Evolutionary conservation across 2,113 vertebrate genomes (phyloP), one percentile per base, ranked within the genome.

Genomic region (Lepus americanus): DNA sequence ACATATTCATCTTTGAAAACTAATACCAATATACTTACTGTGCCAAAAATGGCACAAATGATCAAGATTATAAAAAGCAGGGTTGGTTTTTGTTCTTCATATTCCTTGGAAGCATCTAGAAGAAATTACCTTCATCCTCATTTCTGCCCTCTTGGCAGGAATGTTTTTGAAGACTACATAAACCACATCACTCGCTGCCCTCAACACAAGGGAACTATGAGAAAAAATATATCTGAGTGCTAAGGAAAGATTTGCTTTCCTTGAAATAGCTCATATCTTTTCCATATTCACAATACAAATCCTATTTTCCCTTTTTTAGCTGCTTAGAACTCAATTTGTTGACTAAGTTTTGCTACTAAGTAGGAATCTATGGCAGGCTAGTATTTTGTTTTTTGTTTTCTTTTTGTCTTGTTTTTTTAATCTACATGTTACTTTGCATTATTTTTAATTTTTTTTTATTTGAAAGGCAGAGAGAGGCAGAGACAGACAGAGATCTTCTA

Each of bases 1-100:
- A 73, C 22, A 27, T 16, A 73, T 73, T 64, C 10, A 29, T 85
- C 63, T 94, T 78, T 85, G 29, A 63, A 94, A 74, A 87, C 74
- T n/a, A 31, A 61, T 9, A 67, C 53, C 25, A 91, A 70, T 25
- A 79, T 0, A 70, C 10, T 23, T 70, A 55, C 49, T 69, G 44
- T 44, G 63, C 74, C 79, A 1, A 76, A 95, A 94, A 72, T 22
- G 10, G 64, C 72, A 93, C 61, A 72, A 83, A 33, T 59, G 29
- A 85, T 23, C 19, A 59, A 70, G 29, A 36, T 78, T 11, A 33
- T 87, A 16, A 80, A 77, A 80, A 74, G 17, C 13, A 44, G 66
- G 3, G 29, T 84, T 78, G 9, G 1, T 12, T 86, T 94, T 89
- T 88, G 8, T 7, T 91, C 53, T 85, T 85, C 2, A 7, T 78